Evolutionary conservation across 1,140 invertebrate species (phyloP), one percentile per base, ranked within the genome.

Genomic region (Drosophila fuyamai): DNA sequence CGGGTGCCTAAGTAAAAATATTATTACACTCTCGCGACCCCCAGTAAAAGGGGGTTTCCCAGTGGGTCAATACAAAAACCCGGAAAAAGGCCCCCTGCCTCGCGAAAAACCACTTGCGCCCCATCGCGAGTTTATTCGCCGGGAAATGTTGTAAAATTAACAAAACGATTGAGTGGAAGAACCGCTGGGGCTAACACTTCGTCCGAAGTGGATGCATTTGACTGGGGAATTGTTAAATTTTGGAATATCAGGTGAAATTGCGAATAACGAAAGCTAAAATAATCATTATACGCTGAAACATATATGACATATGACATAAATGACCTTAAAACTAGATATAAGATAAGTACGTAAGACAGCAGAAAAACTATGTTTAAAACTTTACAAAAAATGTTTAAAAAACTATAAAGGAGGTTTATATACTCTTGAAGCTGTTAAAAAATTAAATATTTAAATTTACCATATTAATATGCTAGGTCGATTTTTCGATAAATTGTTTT

Each of bases 21-120:
- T 82, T 82, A 79, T 86, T 86, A 62, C 82, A 86, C 82, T 76
- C 63, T 60, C 50, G 63, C 57, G 60, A 32, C 54, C 53, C 53
- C 46, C n/a, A 10, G 8, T 10, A 50, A 54, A 44, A 59, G 18
- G 35, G 18, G 32, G 29, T 10, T 41, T 9, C 63, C 50, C 51
- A 71, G 65, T 70, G 67, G 51, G 62, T 68, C 62, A 70, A 41
- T 14, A 27, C 48, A 67, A 35, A 51, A 51, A 18, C 9, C 35
- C 5, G 44, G 35, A 8, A 38, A 8, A 7, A 7, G 12, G 8
- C 40, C 12, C 18, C 23, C 35, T 58, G 62, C 63, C 35, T 5
- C 36, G 18, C 10, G 54, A 8, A 54, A 43, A 41, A 59, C 38
- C 59, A 62, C 23, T 41, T 9, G 68, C 65, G 71, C 61, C 44